Percentiles rank a stretch among this genome's conserved stretches.
phyloP scores from a whole-genome alignment of 2,113 vertebrate species.

The Ellobius talpinus region DNA sequence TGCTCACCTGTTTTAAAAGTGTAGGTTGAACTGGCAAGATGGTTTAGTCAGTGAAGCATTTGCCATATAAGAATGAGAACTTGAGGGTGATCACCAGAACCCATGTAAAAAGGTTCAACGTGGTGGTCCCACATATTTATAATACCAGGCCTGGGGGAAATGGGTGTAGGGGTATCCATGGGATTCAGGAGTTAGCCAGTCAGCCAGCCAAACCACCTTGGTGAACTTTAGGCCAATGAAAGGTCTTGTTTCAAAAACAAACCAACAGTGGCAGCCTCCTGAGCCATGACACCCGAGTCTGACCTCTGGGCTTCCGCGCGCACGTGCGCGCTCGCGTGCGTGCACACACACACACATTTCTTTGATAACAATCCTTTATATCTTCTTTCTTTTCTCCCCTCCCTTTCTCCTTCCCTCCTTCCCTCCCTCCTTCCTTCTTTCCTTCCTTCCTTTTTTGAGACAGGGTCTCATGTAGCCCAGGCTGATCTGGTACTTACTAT shows the following conservation, averaged over 20 bases:
- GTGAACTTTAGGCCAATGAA: not conserved
- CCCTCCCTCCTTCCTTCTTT: not conserved
- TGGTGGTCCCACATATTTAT: not conserved
- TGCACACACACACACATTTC: not conserved
- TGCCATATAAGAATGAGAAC: too few relatives aligned
- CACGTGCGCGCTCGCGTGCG: too few relatives aligned
- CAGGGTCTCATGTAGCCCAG: not conserved
- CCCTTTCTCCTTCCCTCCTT: not conserved
- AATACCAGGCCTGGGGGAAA: too few relatives aligned
- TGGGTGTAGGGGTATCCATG: too few relatives aligned
- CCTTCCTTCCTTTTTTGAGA: not conserved
- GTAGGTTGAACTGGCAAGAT: not conserved
- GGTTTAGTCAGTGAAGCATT: not conserved
- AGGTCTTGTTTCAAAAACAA: not conserved
- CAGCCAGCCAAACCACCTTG: not conserved
- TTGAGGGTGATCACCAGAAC: not conserved
- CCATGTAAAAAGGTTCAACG: too few relatives aligned
- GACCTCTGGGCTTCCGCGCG: not conserved
- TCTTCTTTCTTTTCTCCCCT: fast-evolving
- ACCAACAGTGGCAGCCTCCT: not conserved
- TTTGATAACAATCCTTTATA: not conserved
- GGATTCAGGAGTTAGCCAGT: not conserved
- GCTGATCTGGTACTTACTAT: not conserved
- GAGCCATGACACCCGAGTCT: not conserved
- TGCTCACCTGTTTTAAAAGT: not conserved